Conservation (phyloP, 2,797 vertebrate genomes). For the Characodon lateralis region DNA sequence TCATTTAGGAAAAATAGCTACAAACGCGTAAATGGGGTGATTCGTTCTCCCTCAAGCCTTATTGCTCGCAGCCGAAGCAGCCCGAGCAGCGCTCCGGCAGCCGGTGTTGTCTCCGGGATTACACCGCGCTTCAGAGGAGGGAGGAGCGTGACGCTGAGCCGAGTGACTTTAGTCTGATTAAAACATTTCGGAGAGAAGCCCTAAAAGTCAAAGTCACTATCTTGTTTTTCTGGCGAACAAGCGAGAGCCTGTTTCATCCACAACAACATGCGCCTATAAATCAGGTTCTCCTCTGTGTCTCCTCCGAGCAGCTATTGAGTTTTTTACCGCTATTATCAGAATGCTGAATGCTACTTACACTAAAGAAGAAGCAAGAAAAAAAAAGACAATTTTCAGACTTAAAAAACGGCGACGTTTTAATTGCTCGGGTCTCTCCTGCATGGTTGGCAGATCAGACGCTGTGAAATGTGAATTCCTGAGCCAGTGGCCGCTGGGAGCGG, state of each 20-base stretch:
- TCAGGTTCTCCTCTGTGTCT: conserved; percentile 63
- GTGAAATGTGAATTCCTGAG: conserved; percentile 80
- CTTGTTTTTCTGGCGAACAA: conserved; percentile 54
- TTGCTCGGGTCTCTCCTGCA: conserved; percentile 69
- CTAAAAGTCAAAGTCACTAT: conserved; percentile 52
- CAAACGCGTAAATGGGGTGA: conserved; percentile 95
- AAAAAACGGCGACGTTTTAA: conserved; percentile 78
- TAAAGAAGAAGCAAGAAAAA: conserved; percentile 42
- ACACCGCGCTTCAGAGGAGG: conserved; percentile 78
- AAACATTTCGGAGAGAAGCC: conserved; percentile 56
- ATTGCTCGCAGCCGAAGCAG: conserved; percentile 92
- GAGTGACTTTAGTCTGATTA: conserved; percentile 54
- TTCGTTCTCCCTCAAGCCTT: conserved; percentile 98
- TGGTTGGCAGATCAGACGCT: conserved; percentile 72
- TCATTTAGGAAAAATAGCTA: conserved; percentile 96
- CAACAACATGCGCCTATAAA: conserved; percentile 75
- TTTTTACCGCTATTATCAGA: conserved; percentile 72
- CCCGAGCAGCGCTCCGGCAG: conserved; percentile 84
- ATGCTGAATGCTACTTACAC: conserved; percentile 76
- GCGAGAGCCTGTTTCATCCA: conserved; percentile 66
- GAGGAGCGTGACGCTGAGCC: conserved; percentile 68
- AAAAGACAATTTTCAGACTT: conserved; percentile 45
- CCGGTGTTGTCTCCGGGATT: conserved; percentile 86
- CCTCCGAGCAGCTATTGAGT: conserved; percentile 69
- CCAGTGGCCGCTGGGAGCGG: conserved; percentile 74